These are phyloP conservation scores for Hyperoplus lanceolatus DNA, from an alignment of 2,797 vertebrate genomes.

Conservation along the genomic window DNA sequence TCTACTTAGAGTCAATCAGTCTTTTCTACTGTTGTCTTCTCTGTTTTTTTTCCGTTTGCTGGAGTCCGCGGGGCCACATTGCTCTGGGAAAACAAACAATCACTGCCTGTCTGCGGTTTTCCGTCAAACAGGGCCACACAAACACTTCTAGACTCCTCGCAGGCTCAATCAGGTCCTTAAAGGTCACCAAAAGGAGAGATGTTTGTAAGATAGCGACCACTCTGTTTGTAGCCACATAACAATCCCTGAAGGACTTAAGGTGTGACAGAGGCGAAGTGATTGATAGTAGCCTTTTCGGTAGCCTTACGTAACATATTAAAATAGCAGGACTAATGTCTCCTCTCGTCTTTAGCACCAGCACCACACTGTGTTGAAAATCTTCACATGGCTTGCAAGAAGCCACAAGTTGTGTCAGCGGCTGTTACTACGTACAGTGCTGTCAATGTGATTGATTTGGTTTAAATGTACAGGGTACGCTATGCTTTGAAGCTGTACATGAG, in stretches of 20 bases:
- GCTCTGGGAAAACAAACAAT: conserved; percentile 71
- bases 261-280: conserved; percentile 43
- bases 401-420: conserved; percentile 56
- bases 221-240: conserved; percentile 21
- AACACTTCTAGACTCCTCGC: conserved; percentile 30
- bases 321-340: conserved; percentile 44
- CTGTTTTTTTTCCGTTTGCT: conserved; percentile 20
- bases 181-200: conserved; percentile 20
- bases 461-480: conserved; percentile 39
- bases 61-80: conserved; percentile 34
- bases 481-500: conserved; percentile 39
- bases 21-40: neutral
- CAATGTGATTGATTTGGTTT: conserved; percentile 62
- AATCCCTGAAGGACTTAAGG: conserved; percentile 34
- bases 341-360: conserved; percentile 25
- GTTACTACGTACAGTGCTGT: conserved; percentile 43
- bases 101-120: conserved; percentile 32
- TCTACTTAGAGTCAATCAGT: conserved; percentile 27
- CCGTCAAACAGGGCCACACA: conserved; percentile 41
- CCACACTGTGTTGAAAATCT: conserved; percentile 37
- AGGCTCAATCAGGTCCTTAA: conserved; percentile 20
- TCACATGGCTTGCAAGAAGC: conserved; percentile 40
- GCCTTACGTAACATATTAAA: conserved; percentile 46
- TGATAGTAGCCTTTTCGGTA: conserved; percentile 28
- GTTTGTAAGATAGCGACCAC: conserved; percentile 20